phyloP scores from a whole-genome alignment of 2,888 invertebrate genomes.

The Trissolcus brochymenae region DNA sequence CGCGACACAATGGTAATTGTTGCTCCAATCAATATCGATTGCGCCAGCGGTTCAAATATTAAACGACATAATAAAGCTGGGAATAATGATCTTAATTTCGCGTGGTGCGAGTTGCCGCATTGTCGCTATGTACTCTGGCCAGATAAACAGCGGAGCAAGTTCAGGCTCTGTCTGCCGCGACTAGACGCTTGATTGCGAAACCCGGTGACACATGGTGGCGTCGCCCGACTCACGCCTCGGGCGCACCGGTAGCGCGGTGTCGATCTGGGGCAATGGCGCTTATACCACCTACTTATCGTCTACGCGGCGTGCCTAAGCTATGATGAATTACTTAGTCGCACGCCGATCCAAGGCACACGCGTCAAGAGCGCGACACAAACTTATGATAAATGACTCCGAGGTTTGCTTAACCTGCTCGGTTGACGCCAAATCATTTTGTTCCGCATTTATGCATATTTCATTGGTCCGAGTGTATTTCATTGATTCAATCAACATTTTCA shows the following conservation, averaged over 20 bases:
- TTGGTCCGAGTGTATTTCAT: neutral
- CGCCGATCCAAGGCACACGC: constrained; percentile 35
- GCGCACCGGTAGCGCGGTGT: constrained; percentile 48
- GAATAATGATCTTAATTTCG: constrained; percentile 40
- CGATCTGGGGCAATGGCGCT: constrained; percentile 52
- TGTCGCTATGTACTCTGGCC: neutral
- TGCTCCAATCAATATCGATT: constrained; percentile 41
- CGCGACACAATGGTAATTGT: constrained; percentile 43
- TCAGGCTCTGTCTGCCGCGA: constrained; percentile 47
- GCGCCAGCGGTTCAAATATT: constrained; percentile 41
- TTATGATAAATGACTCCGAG: constrained; percentile 32
- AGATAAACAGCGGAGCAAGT: constrained; percentile 35
- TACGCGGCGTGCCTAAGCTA: constrained; percentile 22
- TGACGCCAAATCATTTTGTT: constrained; percentile 29
- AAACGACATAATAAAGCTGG: constrained; percentile 32
- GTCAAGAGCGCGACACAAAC: constrained; percentile 28
- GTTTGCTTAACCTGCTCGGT: constrained; percentile 36
- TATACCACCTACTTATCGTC: constrained; percentile 48
- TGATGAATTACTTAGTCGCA: constrained; percentile 51
- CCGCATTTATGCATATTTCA: constrained; percentile 48
- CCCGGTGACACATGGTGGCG: constrained; percentile 48
- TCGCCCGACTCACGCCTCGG: constrained; percentile 39
- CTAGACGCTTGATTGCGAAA: constrained; percentile 52
- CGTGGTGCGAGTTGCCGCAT: constrained; percentile 28
- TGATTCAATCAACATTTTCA: neutral